A percentile compares a stretch with the other conserved stretches of the same genome.
These are phyloP conservation scores for Cheilosia impressa DNA, from an alignment of 2,888 invertebrate genomes.

Conservation along the genomic window DNA sequence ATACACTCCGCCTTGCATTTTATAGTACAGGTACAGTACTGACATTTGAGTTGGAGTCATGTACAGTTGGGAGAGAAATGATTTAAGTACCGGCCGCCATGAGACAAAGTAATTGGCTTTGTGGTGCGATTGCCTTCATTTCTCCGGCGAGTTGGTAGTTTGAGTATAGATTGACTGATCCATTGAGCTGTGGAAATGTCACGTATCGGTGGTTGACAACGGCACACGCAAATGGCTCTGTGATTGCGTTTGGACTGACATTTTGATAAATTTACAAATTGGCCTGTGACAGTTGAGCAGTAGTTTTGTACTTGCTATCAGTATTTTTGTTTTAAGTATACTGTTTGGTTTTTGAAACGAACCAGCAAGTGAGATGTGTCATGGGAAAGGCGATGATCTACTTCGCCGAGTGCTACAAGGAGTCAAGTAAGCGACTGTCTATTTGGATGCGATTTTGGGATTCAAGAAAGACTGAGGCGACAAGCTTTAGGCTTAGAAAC, in stretches of 20 bases:
- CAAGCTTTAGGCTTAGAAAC: no score
- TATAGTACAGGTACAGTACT: constrained; percentile 28
- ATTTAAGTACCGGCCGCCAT: constrained; percentile 54
- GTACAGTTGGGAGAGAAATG: constrained; percentile 26
- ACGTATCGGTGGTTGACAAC: constrained; percentile 51
- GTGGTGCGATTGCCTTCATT: constrained; percentile 19
- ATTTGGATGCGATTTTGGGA: no score
- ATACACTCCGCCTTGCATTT: constrained; percentile 53
- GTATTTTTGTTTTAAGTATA: no score
- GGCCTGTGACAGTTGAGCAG: neutral
- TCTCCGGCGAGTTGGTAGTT: neutral
- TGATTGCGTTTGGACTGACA: constrained; percentile 7
- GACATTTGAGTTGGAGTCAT: constrained; percentile 65
- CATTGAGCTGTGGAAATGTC: constrained; percentile 50
- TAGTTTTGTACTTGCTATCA: no score
- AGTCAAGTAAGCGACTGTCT: no score
- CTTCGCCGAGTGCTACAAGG: no score
- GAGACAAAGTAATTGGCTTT: constrained; percentile 46
- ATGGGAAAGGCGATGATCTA: no score
- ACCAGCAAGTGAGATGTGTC: no score
- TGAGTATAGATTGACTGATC: constrained; percentile 18
- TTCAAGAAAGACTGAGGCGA: no score
- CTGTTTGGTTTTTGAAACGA: no score
- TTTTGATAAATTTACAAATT: constrained; percentile 5
- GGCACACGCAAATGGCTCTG: constrained; percentile 33